These are phyloP conservation scores for Drosophila azteca DNA, from an alignment of 1,140 invertebrate species.

Conservation along the genomic window DNA sequence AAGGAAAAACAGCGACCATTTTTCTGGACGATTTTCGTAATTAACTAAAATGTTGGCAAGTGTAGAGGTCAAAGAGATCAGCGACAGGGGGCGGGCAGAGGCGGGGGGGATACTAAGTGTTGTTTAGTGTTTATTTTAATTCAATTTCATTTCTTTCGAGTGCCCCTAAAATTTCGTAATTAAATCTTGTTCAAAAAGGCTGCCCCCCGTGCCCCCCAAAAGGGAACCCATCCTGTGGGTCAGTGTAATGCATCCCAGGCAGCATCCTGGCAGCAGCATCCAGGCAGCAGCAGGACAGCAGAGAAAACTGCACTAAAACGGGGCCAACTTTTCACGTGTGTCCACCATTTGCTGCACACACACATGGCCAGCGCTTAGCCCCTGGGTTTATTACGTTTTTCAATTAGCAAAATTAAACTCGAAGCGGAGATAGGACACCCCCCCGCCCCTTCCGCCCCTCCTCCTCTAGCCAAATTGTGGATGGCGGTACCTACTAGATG, in stretches of 20 bases:
- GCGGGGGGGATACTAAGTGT: too few relatives aligned
- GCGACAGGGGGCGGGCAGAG: background rate
- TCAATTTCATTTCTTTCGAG: slow-evolving; percentile 64
- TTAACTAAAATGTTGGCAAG: slow-evolving; percentile 68
- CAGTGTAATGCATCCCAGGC: slow-evolving; percentile 49
- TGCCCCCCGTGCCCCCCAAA: too few relatives aligned
- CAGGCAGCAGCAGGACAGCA: background rate
- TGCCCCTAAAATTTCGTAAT: slow-evolving; percentile 15
- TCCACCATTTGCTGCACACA: slow-evolving; percentile 39
- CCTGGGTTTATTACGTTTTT: slow-evolving; percentile 77
- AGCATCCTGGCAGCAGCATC: background rate
- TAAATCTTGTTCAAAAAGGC: background rate
- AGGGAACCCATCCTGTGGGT: slow-evolving; percentile 15
- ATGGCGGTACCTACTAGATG: slow-evolving; percentile 3
- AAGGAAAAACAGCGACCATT: slow-evolving; percentile 19
- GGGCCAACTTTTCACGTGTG: slow-evolving; percentile 41
- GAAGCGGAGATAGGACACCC: slow-evolving; percentile 17
- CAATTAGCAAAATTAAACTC: slow-evolving; percentile 82
- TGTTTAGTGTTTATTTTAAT: slow-evolving; percentile 65
- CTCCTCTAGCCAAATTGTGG: slow-evolving; percentile 21
- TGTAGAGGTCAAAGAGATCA: slow-evolving; percentile 48
- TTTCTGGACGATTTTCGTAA: slow-evolving; percentile 56
- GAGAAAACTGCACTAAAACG: slow-evolving; percentile 39
- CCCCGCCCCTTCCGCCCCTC: background rate
- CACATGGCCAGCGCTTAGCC: slow-evolving; percentile 35